These are phyloP conservation scores for Hyposmocoma kahamanoa DNA, from an alignment of 1,140 invertebrate genomes.

Conservation along the genomic window DNA sequence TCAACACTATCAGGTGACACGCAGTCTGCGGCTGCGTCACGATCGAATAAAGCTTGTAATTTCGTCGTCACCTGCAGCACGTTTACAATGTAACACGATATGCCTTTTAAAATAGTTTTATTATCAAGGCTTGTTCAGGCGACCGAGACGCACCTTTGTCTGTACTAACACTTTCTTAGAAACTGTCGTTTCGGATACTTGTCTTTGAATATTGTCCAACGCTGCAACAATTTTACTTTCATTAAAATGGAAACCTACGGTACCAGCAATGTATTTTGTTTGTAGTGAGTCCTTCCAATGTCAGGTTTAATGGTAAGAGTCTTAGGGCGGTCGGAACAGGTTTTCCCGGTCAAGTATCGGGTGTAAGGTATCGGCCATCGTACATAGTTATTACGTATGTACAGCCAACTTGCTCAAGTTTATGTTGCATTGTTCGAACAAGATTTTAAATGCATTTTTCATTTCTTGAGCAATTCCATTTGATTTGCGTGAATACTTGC, in stretches of 20 bases:
- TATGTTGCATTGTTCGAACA: neutral
- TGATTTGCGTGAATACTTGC: neutral
- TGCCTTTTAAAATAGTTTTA: neutral
- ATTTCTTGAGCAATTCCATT: neutral
- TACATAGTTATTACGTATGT: conserved; percentile 6
- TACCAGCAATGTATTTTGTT: neutral
- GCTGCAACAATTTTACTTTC: neutral
- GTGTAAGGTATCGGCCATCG: conserved; percentile 12
- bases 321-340: conserved; percentile 20
- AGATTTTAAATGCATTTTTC: neutral
- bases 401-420: neutral
- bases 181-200: neutral
- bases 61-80: neutral
- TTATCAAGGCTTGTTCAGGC: neutral
- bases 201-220: neutral
- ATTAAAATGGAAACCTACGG: neutral
- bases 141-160: conserved; percentile 1
- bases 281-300: conserved; percentile 14
- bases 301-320: conserved; percentile 7
- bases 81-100: neutral
- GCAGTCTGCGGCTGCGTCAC: neutral
- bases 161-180: neutral
- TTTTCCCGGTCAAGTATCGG: conserved; percentile 22
- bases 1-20: conserved; percentile 1
- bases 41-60: neutral